Evolutionary conservation across 2,888 invertebrate species (phyloP).

Genomic region (Parapristionchus giblindavisi): DNA sequence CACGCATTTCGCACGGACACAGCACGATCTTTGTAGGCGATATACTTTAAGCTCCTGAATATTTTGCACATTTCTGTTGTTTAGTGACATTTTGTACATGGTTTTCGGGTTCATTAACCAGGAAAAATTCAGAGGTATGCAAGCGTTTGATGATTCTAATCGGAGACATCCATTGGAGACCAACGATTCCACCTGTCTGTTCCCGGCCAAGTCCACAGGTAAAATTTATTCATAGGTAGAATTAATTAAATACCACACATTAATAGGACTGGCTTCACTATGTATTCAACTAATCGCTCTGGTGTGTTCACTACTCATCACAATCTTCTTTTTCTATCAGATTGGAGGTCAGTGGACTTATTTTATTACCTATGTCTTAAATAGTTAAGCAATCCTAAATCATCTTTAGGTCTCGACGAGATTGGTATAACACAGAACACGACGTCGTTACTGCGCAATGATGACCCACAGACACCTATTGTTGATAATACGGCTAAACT

Average conservation of each 20-base stretch:
- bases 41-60: neutral
- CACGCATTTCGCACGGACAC: constrained; percentile 29
- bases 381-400: neutral
- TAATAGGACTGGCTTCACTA: constrained; percentile 49
- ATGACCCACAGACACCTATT: no score
- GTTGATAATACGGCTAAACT: no score
- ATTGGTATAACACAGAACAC: constrained; percentile 22
- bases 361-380: neutral
- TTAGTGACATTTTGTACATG: neutral
- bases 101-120: neutral
- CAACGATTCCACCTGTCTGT: constrained; percentile 7
- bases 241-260: neutral
- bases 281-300: constrained; percentile 52
- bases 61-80: neutral
- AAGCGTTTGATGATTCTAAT: constrained; percentile 9
- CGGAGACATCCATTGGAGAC: constrained; percentile 10
- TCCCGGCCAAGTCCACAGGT: constrained; percentile 34
- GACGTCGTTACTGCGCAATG: constrained; percentile 22
- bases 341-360: constrained; percentile 46
- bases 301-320: constrained; percentile 45
- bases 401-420: constrained; percentile 18
- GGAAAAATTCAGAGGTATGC: constrained; percentile 1
- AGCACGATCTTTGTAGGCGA: constrained; percentile 20
- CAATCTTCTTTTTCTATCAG: constrained; percentile 57
- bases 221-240: neutral